phyloP scores from a whole-genome alignment of 2,113 vertebrate species.

The Festucalex cinctus region DNA sequence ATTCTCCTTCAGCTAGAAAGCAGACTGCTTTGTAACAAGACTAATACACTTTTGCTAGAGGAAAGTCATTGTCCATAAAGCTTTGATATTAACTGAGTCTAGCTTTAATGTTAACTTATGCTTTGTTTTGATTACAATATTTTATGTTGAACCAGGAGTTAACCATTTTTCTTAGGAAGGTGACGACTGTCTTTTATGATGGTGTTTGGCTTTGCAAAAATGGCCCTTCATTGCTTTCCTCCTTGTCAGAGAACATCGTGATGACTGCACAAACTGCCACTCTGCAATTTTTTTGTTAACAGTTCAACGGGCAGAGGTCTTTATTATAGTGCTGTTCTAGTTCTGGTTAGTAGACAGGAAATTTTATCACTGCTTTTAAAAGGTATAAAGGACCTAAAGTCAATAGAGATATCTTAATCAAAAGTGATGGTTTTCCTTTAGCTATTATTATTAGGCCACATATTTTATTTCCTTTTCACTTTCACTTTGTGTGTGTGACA shows the following conservation, averaged over 20 bases:
- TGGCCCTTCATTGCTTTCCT: not conserved
- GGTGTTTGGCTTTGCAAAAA: not conserved
- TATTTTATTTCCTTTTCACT: constrained; percentile 38
- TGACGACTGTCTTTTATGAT: not conserved
- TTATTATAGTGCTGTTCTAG: not conserved
- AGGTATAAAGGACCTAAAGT: constrained; percentile 20
- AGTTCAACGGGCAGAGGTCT: not conserved
- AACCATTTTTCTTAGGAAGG: not conserved
- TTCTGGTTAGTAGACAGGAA: not conserved
- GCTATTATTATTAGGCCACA: constrained; percentile 18
- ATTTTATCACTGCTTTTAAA: constrained; percentile 9
- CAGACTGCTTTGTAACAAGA: not conserved
- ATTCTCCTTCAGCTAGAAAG: not conserved
- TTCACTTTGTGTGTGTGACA: constrained; percentile 24
- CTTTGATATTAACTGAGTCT: not conserved
- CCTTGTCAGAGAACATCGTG: not conserved
- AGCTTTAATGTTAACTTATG: not conserved
- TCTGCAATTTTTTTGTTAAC: not conserved
- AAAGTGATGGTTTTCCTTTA: constrained; percentile 23
- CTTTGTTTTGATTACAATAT: not conserved
- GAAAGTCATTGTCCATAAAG: not conserved
- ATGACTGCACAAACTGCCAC: not conserved
- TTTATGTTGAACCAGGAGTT: not conserved
- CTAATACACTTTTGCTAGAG: not conserved
- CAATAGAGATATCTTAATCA: constrained; percentile 37